Evolutionary conservation across 2,797 vertebrate species (phyloP).

Genomic region (Bovichtus variegatus): DNA sequence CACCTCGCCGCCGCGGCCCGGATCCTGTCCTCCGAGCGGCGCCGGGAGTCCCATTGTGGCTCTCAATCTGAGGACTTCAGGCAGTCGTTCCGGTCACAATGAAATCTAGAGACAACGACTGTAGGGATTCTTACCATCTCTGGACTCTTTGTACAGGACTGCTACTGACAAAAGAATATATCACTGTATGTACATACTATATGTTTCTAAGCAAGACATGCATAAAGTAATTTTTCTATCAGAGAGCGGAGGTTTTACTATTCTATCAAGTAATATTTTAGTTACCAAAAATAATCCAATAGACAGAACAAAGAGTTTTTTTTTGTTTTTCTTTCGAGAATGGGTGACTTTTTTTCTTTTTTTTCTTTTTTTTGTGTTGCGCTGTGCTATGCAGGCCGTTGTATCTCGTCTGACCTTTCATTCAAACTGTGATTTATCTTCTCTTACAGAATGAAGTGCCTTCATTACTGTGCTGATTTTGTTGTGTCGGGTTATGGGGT

Average conservation of each 20-base stretch:
- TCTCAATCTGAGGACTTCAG: slow-evolving; percentile 38
- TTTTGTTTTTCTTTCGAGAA: slow-evolving; percentile 40
- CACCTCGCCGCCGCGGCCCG: slow-evolving; percentile 42
- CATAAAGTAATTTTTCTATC: slow-evolving; percentile 82
- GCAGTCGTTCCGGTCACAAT: slow-evolving; percentile 29
- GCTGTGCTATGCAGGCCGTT: slow-evolving; percentile 86
- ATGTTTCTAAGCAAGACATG: slow-evolving; percentile 80
- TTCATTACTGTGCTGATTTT: slow-evolving; percentile 91
- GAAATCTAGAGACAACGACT: slow-evolving; percentile 38
- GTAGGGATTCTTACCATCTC: slow-evolving; percentile 48
- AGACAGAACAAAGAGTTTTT: slow-evolving; percentile 44
- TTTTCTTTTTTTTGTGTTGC: slow-evolving; percentile 60
- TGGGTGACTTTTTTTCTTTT: slow-evolving; percentile 40
- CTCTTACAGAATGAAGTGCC: slow-evolving; percentile 97
- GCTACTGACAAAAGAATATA: slow-evolving; percentile 65
- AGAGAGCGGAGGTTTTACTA: slow-evolving; percentile 79
- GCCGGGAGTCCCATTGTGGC: slow-evolving; percentile 24
- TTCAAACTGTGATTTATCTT: slow-evolving; percentile 89
- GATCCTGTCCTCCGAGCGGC: slow-evolving; percentile 25
- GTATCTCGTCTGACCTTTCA: slow-evolving; percentile 84
- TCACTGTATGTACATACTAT: slow-evolving; percentile 79
- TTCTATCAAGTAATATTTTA: slow-evolving; percentile 82
- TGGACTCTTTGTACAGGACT: slow-evolving; percentile 75
- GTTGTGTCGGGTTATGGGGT: slow-evolving; percentile 87
- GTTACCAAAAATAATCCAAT: slow-evolving; percentile 77